Percentiles rank a stretch among this genome's conserved stretches.
Conservation (phyloP, 2,797 vertebrate species). For the Australoheros facetus region DNA sequence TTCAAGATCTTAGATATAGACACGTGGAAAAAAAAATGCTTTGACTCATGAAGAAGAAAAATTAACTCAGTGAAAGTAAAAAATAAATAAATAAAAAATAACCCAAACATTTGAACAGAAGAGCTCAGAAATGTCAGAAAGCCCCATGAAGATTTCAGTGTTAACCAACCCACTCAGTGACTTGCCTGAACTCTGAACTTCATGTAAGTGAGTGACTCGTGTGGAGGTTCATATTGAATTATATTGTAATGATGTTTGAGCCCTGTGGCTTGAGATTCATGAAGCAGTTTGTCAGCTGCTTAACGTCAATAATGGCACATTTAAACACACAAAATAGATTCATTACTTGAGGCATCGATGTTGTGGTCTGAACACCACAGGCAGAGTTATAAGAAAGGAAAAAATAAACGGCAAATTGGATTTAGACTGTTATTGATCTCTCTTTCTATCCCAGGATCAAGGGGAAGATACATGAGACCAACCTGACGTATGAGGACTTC, state of each 20-base stretch:
- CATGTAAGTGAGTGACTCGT: slow-evolving; percentile 56
- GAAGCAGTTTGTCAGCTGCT: slow-evolving; percentile 35
- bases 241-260: slow-evolving; percentile 27
- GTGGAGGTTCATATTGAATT: slow-evolving; percentile 48
- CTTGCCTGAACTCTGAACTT: slow-evolving; percentile 11
- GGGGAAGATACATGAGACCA: slow-evolving; percentile 97
- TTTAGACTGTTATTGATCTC: slow-evolving; percentile 55
- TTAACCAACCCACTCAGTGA: background rate
- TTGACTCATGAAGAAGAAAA: background rate
- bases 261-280: slow-evolving; percentile 25
- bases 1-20: background rate
- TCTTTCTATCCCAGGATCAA: slow-evolving; percentile 86
- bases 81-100: background rate
- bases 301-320: slow-evolving; percentile 35
- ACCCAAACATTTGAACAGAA: background rate
- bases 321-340: slow-evolving; percentile 33
- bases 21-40: background rate
- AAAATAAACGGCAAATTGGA: slow-evolving; percentile 20
- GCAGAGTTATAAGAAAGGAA: slow-evolving; percentile 6
- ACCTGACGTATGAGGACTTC: slow-evolving; percentile 96
- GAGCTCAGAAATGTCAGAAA: background rate
- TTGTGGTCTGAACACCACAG: slow-evolving; percentile 11
- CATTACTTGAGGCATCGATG: slow-evolving; percentile 2
- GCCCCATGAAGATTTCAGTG: background rate
- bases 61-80: background rate